Percentiles rank a stretch among this genome's conserved stretches.
These are phyloP conservation scores for Mus pahari DNA, from an alignment of 2,113 vertebrate genomes.

Conservation along the genomic window DNA sequence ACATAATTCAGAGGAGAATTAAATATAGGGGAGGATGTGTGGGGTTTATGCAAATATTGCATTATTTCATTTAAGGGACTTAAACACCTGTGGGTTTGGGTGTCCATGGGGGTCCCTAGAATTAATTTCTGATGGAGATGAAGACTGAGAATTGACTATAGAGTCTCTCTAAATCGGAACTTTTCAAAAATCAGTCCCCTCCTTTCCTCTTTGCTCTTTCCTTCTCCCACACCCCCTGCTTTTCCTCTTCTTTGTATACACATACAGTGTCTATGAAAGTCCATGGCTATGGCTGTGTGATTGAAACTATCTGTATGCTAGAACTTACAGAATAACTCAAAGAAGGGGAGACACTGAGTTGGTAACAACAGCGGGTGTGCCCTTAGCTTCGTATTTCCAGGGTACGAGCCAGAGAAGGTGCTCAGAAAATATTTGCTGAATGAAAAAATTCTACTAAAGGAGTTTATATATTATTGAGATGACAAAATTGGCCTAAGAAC, in stretches of 20 bases:
- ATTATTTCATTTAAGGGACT: neutral
- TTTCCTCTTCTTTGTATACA: neutral
- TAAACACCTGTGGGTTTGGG: neutral
- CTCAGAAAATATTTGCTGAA: slow-evolving; percentile 42
- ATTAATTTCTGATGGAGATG: neutral
- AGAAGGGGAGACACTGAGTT: neutral
- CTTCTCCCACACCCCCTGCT: neutral
- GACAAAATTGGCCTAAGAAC: slow-evolving; percentile 35
- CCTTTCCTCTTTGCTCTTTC: no score
- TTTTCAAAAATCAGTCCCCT: neutral
- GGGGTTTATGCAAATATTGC: neutral
- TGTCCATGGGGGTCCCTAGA: neutral
- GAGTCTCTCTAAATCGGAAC: neutral
- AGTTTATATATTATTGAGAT: slow-evolving; percentile 21
- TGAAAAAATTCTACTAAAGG: neutral
- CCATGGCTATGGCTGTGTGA: neutral
- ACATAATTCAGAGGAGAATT: neutral
- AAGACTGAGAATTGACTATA: neutral
- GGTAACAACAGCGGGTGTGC: neutral
- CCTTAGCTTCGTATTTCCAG: neutral
- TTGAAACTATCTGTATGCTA: neutral
- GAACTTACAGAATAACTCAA: neutral
- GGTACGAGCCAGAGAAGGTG: neutral
- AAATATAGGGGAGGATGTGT: neutral
- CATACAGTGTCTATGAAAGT: neutral